Percentiles rank a stretch among this genome's conserved stretches.
Conservation (phyloP, 2,888 invertebrate genomes). For the Hermodice carunculata region DNA sequence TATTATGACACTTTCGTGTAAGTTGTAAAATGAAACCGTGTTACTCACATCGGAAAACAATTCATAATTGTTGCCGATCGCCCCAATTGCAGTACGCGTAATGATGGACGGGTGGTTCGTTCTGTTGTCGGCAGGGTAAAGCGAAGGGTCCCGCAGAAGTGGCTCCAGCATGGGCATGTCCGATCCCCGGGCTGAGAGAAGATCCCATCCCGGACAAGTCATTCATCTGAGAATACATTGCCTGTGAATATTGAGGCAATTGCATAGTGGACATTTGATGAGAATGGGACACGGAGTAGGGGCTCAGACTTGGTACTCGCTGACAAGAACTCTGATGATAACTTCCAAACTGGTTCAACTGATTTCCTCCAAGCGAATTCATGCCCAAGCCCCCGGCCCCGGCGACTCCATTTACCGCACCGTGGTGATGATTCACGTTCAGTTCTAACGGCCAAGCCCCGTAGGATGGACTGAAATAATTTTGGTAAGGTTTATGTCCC, state of each 20-base stretch:
- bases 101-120: not conserved
- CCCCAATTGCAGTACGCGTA: too few relatives aligned
- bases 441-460: constrained; percentile 39
- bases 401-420: constrained; percentile 31
- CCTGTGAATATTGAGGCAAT: constrained; percentile 35
- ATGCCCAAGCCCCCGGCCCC: constrained; percentile 1
- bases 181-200: constrained; percentile 48
- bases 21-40: too few relatives aligned
- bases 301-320: constrained; percentile 34
- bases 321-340: constrained; percentile 56
- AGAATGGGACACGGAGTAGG: constrained; percentile 48
- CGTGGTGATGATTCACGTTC: constrained; percentile 35
- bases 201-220: too few relatives aligned
- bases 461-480: constrained; percentile 11
- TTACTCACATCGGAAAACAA: too few relatives aligned
- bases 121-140: not conserved
- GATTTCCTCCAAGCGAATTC: too few relatives aligned
- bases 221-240: constrained; percentile 16
- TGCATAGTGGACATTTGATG: constrained; percentile 32
- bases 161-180: constrained; percentile 53
- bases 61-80: too few relatives aligned
- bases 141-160: not conserved
- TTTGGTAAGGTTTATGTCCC: constrained; percentile 41
- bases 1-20: too few relatives aligned
- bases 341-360: too few relatives aligned